These are phyloP conservation scores for Pocillopora grandis DNA, from an alignment of 92 coral and sea anemone species.

Conservation along the genomic window DNA sequence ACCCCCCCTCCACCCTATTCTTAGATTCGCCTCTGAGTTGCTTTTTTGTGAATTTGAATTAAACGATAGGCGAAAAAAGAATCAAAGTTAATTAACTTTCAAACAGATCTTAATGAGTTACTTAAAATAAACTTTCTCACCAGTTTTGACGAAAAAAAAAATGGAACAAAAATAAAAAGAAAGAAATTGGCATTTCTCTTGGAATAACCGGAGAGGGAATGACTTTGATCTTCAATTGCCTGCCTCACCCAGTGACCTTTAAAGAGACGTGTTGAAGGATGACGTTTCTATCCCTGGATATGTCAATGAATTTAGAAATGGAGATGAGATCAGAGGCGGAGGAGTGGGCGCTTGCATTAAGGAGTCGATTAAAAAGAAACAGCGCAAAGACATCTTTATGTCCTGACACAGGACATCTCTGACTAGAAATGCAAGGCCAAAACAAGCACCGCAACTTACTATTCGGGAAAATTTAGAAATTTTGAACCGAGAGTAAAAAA, in stretches of 20 bases:
- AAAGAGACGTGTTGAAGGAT: slow-evolving; percentile 61
- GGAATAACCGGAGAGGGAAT: neutral
- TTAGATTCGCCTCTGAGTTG: no score
- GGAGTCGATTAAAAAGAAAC: slow-evolving; percentile 37
- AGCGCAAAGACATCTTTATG: slow-evolving; percentile 37
- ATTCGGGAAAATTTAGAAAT: slow-evolving; percentile 54
- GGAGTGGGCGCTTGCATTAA: slow-evolving; percentile 57
- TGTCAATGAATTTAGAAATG: slow-evolving; percentile 30
- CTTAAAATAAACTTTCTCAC: no score
- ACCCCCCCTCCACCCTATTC: no score
- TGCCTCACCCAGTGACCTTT: slow-evolving; percentile 33
- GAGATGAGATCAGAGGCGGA: slow-evolving; percentile 35
- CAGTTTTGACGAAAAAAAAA: no score
- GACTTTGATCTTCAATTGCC: slow-evolving; percentile 44
- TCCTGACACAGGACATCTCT: slow-evolving; percentile 50
- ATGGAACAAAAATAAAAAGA: no score
- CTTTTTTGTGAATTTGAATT: no score
- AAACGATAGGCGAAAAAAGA: no score
- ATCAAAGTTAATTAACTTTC: no score
- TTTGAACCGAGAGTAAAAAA: slow-evolving; percentile 29
- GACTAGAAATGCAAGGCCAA: slow-evolving; percentile 54
- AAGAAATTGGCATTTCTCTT: no score
- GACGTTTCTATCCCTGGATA: slow-evolving; percentile 32
- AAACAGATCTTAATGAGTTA: no score
- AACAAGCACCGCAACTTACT: slow-evolving; percentile 55